A percentile compares a stretch with the other conserved stretches of the same genome.
These are phyloP conservation scores for Columba janthina DNA, from an alignment of 2,113 vertebrate species.

Conservation along the genomic window DNA sequence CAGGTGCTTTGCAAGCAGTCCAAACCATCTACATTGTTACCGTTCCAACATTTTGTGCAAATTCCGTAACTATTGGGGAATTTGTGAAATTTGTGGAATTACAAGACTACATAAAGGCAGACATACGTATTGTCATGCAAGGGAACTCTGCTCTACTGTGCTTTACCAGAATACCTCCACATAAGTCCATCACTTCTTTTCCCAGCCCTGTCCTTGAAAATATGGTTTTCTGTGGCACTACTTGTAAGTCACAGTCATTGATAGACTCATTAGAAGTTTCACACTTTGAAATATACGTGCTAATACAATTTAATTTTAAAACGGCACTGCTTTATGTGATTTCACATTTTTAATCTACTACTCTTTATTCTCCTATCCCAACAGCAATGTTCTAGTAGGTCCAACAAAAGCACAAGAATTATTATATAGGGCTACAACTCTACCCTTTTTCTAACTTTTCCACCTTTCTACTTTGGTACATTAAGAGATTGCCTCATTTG, in stretches of 20 bases:
- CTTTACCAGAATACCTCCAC: background rate
- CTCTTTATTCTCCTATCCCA: background rate
- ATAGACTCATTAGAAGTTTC: background rate
- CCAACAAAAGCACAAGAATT: background rate
- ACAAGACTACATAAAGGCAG: background rate
- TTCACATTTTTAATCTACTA: background rate
- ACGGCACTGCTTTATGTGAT: background rate
- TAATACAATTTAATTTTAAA: background rate
- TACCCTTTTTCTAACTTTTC: background rate
- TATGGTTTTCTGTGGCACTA: background rate
- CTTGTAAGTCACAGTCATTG: background rate
- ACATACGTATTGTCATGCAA: background rate
- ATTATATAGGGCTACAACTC: background rate
- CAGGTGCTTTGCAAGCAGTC: background rate
- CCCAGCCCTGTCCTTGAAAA: background rate
- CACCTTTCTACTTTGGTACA: background rate
- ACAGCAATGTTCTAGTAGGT: background rate
- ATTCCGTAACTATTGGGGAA: background rate
- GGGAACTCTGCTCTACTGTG: background rate
- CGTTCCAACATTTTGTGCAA: background rate
- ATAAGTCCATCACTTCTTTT: background rate
- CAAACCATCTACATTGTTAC: background rate
- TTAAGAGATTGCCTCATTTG: background rate
- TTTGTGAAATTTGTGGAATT: background rate
- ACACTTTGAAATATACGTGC: background rate